phyloP scores from a whole-genome alignment of 2,113 vertebrate genomes.

The Chamaea fasciata region DNA sequence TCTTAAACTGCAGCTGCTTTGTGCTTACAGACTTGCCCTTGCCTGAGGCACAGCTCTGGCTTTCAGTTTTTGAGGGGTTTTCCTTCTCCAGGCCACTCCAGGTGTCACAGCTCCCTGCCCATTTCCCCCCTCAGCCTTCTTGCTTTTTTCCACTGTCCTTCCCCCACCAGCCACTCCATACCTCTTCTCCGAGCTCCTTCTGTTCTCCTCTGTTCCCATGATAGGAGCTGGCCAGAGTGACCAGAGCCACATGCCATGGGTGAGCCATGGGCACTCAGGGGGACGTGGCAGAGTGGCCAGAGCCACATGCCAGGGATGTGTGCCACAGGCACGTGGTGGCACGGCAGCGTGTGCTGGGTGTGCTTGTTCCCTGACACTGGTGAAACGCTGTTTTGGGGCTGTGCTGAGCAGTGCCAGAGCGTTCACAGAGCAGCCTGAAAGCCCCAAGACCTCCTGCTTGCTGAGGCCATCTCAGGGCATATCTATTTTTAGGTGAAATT shows the following conservation, averaged over 20 bases:
- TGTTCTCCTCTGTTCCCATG: neutral
- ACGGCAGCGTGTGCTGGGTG: accelerated
- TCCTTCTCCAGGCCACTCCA: neutral
- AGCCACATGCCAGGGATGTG: neutral
- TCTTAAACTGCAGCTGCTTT: accelerated
- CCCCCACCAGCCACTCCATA: too few species aligned
- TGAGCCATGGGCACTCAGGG: neutral
- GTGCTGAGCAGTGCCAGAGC: neutral
- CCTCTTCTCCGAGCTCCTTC: neutral
- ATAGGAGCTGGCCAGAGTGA: neutral
- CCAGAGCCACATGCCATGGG: neutral
- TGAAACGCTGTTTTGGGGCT: neutral
- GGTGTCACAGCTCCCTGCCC: neutral
- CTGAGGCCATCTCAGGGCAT: neutral
- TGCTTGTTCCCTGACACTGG: neutral
- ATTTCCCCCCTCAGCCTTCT: neutral
- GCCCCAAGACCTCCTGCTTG: neutral
- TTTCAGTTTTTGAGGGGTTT: neutral
- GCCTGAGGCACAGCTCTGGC: neutral
- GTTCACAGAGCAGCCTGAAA: neutral
- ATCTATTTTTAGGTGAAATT: neutral
- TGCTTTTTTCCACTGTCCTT: neutral
- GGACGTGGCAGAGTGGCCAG: neutral
- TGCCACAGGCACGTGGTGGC: neutral
- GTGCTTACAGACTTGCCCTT: accelerated